phyloP scores from a whole-genome alignment of 2,113 vertebrate species.

The Gymnorhina tibicen region DNA sequence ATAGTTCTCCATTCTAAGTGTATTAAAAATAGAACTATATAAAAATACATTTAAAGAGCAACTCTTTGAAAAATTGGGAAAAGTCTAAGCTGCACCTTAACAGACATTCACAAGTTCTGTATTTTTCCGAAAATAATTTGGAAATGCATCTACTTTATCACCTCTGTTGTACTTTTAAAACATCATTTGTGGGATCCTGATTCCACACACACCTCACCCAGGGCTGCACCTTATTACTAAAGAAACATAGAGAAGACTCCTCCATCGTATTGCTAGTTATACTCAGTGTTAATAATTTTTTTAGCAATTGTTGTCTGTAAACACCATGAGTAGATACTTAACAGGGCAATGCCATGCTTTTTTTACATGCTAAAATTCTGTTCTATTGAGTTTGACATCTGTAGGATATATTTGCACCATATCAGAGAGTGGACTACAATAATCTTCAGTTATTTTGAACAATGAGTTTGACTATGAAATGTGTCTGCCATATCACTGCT shows the following conservation, averaged over 20 bases:
- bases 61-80: neutral
- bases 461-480: neutral
- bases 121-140: neutral
- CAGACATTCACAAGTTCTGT: neutral
- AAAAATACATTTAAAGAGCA: neutral
- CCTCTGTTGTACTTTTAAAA: neutral
- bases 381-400: neutral
- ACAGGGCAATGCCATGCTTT: neutral
- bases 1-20: neutral
- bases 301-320: neutral
- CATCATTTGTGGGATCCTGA: neutral
- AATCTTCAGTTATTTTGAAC: neutral
- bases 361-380: neutral
- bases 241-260: neutral
- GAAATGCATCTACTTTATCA: neutral
- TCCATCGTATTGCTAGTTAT: neutral
- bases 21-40: neutral
- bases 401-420: neutral
- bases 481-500: neutral
- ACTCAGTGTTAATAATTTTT: neutral
- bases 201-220: neutral
- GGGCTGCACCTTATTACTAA: neutral
- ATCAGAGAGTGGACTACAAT: neutral
- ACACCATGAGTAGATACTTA: neutral
- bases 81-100: neutral